Evolutionary conservation across 2,888 invertebrate species (phyloP), one percentile per base, ranked within the genome.

Genomic region (Drosophila ezoana): DNA sequence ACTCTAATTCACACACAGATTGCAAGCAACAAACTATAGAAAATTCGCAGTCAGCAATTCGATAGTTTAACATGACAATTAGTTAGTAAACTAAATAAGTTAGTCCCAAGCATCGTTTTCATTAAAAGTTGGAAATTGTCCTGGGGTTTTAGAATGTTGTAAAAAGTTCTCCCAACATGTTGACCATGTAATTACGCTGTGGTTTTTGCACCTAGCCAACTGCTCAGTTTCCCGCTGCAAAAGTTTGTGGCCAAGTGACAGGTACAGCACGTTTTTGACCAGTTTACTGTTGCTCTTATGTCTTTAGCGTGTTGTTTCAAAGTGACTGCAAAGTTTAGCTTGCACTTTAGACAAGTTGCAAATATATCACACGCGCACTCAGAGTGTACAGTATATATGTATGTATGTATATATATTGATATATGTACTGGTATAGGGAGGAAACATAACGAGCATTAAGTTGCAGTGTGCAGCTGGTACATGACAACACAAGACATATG

Each of bases 211-310:
- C 67, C 82, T 81, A 69, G 53, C 53, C 45, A 48, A 47, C 16
- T 58, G 41, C 37, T 48, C 37, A 48, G 52, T 8, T 37, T 28
- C 32, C 20, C 47, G 47, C 62, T 51, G 40, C 51, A 56, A 79
- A 68, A 79, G 57, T 83, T 87, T 75, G 35, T 45, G 56, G 59
- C 67, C 67, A 80, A 80, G 67, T 80, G 75, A 74, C 69, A 79
- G 62, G 63, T 14, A 57, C 59, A 63, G 40, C 57, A 68, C 49
- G 59, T 58, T 73, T 60, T 40, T 58, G 67, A 49, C 48, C 66
- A 70, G 57, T 48, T 72, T 62, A 58, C 62, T 66, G 58, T 62
- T 62, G 54, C 41, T 62, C 61, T 45, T 61, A 23, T 61, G 58
- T 62, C 58, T 64, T 64, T 47, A 33, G 61, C 67, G 62, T 80